A percentile compares a stretch with the other conserved stretches of the same genome.
phyloP scores from a whole-genome alignment of 2,888 invertebrate species.

The Zhengitettix transpicula region DNA sequence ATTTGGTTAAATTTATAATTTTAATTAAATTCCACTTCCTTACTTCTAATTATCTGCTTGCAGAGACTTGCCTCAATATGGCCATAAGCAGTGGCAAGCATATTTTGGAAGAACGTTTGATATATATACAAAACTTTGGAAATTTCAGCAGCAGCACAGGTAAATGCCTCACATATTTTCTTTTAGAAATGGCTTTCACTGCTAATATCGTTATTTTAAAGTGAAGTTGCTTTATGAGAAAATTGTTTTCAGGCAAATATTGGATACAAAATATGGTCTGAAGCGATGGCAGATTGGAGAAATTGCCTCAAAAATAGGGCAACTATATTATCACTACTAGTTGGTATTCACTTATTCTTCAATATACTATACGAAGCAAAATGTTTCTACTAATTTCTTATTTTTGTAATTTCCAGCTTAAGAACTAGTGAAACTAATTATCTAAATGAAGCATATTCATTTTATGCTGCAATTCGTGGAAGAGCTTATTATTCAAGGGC shows the following conservation, averaged over 20 bases:
- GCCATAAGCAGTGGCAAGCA: slow-evolving; percentile 94
- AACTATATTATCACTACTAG: slow-evolving; percentile 97
- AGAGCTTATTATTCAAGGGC: slow-evolving; percentile 89
- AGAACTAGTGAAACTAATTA: slow-evolving; percentile 94
- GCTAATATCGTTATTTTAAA: background rate
- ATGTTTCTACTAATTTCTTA: background rate
- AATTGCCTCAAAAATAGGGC: slow-evolving; percentile 96
- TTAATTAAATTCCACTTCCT: too few species aligned
- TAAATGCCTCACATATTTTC: slow-evolving; percentile 19
- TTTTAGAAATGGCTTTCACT: background rate
- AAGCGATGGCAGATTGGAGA: slow-evolving; percentile 98
- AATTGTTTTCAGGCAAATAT: slow-evolving; percentile 38
- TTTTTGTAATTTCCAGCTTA: slow-evolving; percentile 41
- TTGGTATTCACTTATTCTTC: slow-evolving; percentile 34
- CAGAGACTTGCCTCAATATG: slow-evolving; percentile 92
- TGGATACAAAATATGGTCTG: slow-evolving; percentile 85
- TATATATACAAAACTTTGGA: slow-evolving; percentile 94
- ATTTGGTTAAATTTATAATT: too few species aligned
- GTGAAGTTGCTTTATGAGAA: background rate
- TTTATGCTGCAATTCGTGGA: slow-evolving; percentile 88
- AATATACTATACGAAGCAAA: background rate
- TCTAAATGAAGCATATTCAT: slow-evolving; percentile 88
- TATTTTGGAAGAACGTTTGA: slow-evolving; percentile 95
- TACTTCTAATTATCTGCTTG: slow-evolving; percentile 16
- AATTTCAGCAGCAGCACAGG: slow-evolving; percentile 93